Conservation (phyloP, 2,797 vertebrate species). For the Craterocephalus amniculus region DNA sequence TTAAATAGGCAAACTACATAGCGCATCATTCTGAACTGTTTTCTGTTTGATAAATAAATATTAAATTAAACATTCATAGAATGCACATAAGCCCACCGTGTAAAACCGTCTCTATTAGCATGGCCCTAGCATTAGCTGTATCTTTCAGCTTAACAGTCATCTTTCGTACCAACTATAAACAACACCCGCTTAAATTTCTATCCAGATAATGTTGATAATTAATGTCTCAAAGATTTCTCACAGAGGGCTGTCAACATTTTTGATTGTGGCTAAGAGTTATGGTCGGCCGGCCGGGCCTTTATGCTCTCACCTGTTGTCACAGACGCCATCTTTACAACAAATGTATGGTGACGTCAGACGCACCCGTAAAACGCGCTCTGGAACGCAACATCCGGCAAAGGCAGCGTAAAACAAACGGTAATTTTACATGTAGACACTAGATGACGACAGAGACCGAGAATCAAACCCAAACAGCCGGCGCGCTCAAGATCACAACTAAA, state of each 20-base stretch:
- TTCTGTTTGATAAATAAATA: neutral
- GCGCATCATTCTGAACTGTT: rapidly evolving
- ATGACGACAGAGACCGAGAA: conserved; percentile 43
- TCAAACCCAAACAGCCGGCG: no score
- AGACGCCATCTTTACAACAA: conserved; percentile 82
- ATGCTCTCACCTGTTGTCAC: conserved; percentile 84
- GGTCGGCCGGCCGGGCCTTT: conserved; percentile 45
- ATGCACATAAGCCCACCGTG: no score
- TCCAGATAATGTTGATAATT: rapidly evolving
- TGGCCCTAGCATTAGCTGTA: conserved; percentile 34
- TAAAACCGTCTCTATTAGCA: neutral
- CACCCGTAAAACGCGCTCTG: conserved; percentile 25
- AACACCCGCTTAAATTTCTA: rapidly evolving
- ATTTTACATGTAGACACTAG: conserved; percentile 48
- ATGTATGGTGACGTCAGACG: conserved; percentile 50
- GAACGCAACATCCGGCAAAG: conserved; percentile 68
- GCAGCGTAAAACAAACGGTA: rapidly evolving
- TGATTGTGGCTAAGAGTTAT: neutral
- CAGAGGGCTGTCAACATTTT: neutral
- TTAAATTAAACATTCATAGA: neutral
- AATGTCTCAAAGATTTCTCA: rapidly evolving
- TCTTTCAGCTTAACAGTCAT: conserved; percentile 3
- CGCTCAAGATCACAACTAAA: no score
- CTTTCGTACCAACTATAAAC: rapidly evolving
- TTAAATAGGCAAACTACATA: rapidly evolving